Percentiles rank a stretch among this genome's conserved stretches.
Conservation (phyloP, 37 sponge, comb jelly and placozoan species). For the Spongia lamella region DNA sequence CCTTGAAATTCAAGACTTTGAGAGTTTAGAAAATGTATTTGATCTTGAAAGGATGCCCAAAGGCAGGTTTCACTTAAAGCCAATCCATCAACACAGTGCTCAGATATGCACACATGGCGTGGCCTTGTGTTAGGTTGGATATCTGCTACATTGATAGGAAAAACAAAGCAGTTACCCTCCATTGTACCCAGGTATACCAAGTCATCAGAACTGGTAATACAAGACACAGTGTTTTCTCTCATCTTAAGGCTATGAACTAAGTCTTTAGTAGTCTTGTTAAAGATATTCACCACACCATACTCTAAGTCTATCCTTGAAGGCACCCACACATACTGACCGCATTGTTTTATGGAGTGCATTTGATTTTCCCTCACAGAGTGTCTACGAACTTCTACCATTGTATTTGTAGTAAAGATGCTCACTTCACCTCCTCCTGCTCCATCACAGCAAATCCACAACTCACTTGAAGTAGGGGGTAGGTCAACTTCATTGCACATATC, state of each 20-base stretch:
- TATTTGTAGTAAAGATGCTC: conserved; percentile 57
- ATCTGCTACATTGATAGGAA: conserved; percentile 21
- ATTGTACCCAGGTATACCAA: conserved; percentile 68
- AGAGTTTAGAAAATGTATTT: conserved; percentile 63
- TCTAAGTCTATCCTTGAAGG: conserved; percentile 65
- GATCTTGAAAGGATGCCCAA: conserved; percentile 63
- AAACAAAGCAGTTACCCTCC: conserved; percentile 69
- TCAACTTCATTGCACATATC: conserved; percentile 23
- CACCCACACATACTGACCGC: conserved; percentile 74
- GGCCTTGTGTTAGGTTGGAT: conserved; percentile 41
- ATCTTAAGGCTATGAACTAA: conserved; percentile 63
- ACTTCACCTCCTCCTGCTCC: conserved; percentile 62
- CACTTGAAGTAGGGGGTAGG: conserved; percentile 16
- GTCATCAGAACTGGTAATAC: conserved; percentile 37
- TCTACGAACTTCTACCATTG: conserved; percentile 52
- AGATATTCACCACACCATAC: conserved; percentile 66
- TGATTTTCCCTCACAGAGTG: conserved; percentile 67
- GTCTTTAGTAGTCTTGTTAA: conserved; percentile 38
- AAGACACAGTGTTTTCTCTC: conserved; percentile 71
- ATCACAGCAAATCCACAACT: conserved; percentile 76
- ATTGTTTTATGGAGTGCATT: conserved; percentile 53
- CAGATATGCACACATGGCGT: conserved; percentile 50
- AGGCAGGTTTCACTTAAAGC: conserved; percentile 35
- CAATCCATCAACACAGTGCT: conserved; percentile 54
- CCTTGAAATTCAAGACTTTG: conserved; percentile 51